Base-by-base conservation (phyloP, 1,140 invertebrate genomes). In the Trinorchestia longiramus region DNA sequence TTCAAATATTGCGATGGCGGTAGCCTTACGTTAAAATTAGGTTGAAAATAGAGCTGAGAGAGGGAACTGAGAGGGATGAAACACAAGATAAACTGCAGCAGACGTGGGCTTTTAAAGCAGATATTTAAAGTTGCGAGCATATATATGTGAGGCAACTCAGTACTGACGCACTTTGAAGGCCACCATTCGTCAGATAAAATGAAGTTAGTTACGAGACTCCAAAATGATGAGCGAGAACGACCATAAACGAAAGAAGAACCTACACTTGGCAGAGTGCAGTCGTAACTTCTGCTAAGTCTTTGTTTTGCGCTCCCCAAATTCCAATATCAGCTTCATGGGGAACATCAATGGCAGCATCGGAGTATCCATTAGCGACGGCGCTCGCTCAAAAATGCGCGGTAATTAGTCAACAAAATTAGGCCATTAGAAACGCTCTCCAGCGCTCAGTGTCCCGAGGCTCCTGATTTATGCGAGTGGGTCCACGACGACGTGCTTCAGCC, bases 401-500 rank as follows among this genome's bases (percentile, higher is more conserved):
- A 90, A 90, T 90, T 90, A 90, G 88, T 90, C 88, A 90, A 90
- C 88, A 90, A 90, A 90, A 90, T 90, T 90, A 90, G 41, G 88
- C 88, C 88, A 90, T 90, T 90, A 90, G 88, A 90, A 42, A 90
- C 88, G 88, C 88, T 90, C 41, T 90, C 88, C 41, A 15, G 11
- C 41, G 88, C 88, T 8, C 88, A 43, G 88, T 19, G 88, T 90
- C 88, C 88, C 88, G 43, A 36, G 88, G 87, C 87, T 4, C 88
- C 43, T 42, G 88, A 90, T 90, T 90, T 90, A 90, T 90, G 23
- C 36, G 36, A 90, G 88, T 90, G 41, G 4, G n/a, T 77, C 62
- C 62, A 77, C 62, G 28, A 28, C 15, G 62, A 1, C 15, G 62
- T 11, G 62, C 62, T 77, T 77, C 62, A 3, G 28, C 62, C 8